These are phyloP conservation scores for Leptinotarsa peninsularis DNA, from an alignment of 2,888 invertebrate genomes.

Conservation along the genomic window DNA sequence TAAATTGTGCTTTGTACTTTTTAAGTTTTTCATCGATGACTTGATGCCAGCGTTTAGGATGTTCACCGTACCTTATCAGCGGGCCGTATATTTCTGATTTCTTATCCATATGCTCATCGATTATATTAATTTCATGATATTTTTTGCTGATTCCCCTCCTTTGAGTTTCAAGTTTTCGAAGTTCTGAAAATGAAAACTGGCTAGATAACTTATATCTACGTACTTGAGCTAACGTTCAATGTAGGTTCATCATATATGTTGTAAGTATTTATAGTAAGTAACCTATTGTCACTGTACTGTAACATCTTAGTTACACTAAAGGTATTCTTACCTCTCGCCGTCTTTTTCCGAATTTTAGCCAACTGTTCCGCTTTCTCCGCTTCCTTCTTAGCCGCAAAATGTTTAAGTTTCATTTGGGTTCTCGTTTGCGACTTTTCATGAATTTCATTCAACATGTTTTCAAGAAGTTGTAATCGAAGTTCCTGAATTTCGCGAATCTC, in stretches of 20 bases:
- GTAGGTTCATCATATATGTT: too few species aligned
- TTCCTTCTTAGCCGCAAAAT: constrained; percentile 68
- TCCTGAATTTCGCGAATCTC: constrained; percentile 80
- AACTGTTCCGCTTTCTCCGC: constrained; percentile 71
- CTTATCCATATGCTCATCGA: constrained; percentile 69
- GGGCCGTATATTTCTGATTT: constrained; percentile 76
- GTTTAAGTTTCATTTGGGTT: constrained; percentile 68
- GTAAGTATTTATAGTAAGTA: too few species aligned
- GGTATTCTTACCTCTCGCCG: constrained; percentile 66
- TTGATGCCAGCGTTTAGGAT: constrained; percentile 73
- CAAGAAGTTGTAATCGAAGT: constrained; percentile 77
- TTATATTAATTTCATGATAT: constrained; percentile 66
- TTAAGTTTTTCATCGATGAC: constrained; percentile 63
- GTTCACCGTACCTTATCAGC: constrained; percentile 73
- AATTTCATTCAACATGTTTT: constrained; percentile 71
- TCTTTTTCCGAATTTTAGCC: constrained; percentile 68
- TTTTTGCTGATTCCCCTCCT: constrained; percentile 62
- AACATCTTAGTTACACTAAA: background rate
- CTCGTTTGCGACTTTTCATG: constrained; percentile 67
- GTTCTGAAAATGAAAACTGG: constrained; percentile 53
- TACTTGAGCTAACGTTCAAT: too few species aligned
- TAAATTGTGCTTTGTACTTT: constrained; percentile 60
- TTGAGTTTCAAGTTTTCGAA: constrained; percentile 68
- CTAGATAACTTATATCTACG: background rate
- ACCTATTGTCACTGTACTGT: background rate